A percentile compares a stretch with the other conserved stretches of the same genome.
Evolutionary conservation across 2,113 vertebrate genomes (phyloP).

Genomic region (Damaliscus lunatus): DNA sequence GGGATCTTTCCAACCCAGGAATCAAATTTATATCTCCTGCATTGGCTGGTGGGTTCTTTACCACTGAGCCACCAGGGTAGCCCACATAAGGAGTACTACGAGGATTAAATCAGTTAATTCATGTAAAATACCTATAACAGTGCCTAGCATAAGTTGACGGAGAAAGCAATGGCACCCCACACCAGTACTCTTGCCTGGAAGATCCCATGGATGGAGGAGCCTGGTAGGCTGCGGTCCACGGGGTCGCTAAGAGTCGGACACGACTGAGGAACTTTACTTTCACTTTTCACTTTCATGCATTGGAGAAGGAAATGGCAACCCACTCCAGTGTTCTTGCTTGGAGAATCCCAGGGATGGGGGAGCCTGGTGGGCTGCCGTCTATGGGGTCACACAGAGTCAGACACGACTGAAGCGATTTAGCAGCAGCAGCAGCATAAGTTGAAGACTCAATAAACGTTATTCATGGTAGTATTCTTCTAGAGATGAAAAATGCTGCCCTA

Average conservation of each 20-base stretch:
- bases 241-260: too few species aligned
- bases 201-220: too few species aligned
- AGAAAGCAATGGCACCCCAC: too few species aligned
- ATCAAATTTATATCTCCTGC: background rate
- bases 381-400: fast-evolving
- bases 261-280: too few species aligned
- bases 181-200: too few species aligned
- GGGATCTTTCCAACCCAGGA: background rate
- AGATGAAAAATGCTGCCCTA: slow-evolving; percentile 21
- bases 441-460: background rate
- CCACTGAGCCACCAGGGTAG: background rate
- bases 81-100: background rate
- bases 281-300: too few species aligned
- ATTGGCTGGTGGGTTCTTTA: background rate
- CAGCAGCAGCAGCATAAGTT: background rate
- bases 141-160: background rate
- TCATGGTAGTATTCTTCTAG: background rate
- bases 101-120: slow-evolving; percentile 12
- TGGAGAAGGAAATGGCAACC: too few species aligned
- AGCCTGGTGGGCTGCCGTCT: too few species aligned
- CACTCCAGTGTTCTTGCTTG: too few species aligned
- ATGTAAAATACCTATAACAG: background rate
- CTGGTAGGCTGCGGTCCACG: too few species aligned
- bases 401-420: too few species aligned
- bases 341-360: too few species aligned